Conservation (phyloP, 2,888 invertebrate species). For the Agonopterix alstromeriana region DNA sequence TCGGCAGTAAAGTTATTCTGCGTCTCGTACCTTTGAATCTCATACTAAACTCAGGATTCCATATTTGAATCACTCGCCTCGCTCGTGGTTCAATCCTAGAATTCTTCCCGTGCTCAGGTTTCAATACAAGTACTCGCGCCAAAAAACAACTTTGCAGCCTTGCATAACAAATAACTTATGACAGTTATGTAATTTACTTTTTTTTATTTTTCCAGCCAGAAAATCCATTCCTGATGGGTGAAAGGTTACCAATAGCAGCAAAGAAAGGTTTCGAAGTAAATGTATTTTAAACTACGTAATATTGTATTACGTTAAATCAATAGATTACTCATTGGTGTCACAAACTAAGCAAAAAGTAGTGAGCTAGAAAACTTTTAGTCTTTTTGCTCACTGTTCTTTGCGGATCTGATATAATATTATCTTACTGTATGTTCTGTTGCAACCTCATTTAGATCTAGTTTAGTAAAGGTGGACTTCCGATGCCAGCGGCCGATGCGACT, state of each 20-base stretch:
- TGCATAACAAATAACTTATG: no score
- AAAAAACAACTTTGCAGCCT: no score
- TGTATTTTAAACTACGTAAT: conserved; percentile 31
- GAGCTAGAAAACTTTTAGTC: conserved; percentile 4
- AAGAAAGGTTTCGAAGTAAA: conserved; percentile 91
- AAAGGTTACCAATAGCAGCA: conserved; percentile 92
- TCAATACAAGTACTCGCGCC: no score
- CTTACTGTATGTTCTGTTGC: conserved; percentile 25
- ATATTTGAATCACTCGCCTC: no score
- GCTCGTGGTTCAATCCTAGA: no score
- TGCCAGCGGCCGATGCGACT: no score
- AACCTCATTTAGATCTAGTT: conserved; percentile 29
- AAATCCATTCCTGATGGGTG: conserved; percentile 91
- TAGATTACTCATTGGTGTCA: conserved; percentile 26
- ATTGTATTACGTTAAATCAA: conserved; percentile 11
- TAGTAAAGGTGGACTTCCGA: no score
- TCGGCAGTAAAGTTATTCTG: no score
- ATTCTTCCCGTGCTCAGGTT: no score
- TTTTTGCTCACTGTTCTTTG: conserved; percentile 2
- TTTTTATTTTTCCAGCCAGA: conserved; percentile 68
- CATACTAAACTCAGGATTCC: no score
- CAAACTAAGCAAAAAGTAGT: background rate
- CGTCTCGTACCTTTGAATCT: no score
- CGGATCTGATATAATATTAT: conserved; percentile 7
- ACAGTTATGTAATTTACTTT: no score